Evolutionary conservation across 2,888 invertebrate species (phyloP).

Genomic region (Athripsodes cinereus): DNA sequence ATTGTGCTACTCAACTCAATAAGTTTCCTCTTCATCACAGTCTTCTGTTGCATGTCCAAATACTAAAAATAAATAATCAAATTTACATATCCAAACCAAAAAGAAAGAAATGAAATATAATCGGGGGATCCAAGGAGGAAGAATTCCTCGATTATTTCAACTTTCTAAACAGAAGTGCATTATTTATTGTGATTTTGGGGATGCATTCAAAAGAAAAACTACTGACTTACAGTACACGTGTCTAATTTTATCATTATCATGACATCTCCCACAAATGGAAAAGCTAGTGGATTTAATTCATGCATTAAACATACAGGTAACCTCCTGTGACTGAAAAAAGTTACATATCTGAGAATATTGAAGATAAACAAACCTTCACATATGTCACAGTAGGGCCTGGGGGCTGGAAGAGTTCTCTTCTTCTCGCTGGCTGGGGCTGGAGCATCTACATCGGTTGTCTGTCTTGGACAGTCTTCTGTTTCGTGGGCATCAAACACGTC

Average conservation of each 20-base stretch:
- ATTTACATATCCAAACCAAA: no score
- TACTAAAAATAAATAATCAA: constrained; percentile 53
- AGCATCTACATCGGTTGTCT: constrained; percentile 54
- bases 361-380: constrained; percentile 69
- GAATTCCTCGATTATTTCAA: not conserved
- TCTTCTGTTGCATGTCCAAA: constrained; percentile 85
- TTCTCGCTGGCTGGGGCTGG: constrained; percentile 29
- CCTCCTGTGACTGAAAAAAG: no score
- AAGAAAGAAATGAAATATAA: not conserved
- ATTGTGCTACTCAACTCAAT: no score
- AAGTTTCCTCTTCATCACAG: constrained; percentile 83
- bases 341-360: not conserved
- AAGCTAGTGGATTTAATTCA: no score
- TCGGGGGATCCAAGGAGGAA: not conserved
- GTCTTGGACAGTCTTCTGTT: constrained; percentile 93
- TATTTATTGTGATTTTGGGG: no score
- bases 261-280: no score
- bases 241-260: no score
- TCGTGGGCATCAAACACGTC: constrained; percentile 95
- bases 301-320: no score
- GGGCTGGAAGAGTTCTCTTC: constrained; percentile 38
- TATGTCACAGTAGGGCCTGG: constrained; percentile 82
- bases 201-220: no score
- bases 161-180: no score
- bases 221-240: no score